Evolutionary conservation across 2,113 vertebrate genomes (phyloP).

Genomic region (Castor canadensis): DNA sequence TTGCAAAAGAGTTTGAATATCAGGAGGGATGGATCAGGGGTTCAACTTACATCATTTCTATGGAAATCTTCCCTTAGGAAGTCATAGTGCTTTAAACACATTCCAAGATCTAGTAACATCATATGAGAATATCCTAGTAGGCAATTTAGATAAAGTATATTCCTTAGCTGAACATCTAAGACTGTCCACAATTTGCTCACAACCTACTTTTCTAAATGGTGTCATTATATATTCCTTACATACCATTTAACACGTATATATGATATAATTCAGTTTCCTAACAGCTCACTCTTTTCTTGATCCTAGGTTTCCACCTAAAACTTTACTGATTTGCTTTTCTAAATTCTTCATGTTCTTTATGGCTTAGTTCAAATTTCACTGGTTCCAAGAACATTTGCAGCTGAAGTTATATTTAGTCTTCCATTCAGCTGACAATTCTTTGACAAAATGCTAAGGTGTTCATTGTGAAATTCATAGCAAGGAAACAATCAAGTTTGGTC

Average conservation of each 20-base stretch:
- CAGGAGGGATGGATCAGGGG: background rate
- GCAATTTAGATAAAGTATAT: background rate
- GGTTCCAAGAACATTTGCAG: background rate
- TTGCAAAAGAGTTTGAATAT: background rate
- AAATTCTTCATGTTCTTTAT: background rate
- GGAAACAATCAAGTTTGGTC: background rate
- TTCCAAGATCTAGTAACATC: background rate
- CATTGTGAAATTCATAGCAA: background rate
- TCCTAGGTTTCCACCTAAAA: background rate
- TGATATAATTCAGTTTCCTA: no score
- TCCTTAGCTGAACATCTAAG: background rate
- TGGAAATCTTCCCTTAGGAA: background rate
- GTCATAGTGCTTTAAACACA: background rate
- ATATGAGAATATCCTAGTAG: background rate
- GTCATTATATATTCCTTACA: background rate
- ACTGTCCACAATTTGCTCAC: background rate
- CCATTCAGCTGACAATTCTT: constrained; percentile 13
- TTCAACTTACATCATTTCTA: background rate
- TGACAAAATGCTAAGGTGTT: background rate
- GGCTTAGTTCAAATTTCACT: constrained; percentile 23
- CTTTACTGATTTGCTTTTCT: constrained; percentile 27
- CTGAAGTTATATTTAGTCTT: background rate
- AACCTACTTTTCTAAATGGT: background rate
- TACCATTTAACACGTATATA: no score
- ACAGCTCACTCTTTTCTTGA: background rate